phyloP scores from a whole-genome alignment of 2,888 invertebrate species.

The Macropis europaea region DNA sequence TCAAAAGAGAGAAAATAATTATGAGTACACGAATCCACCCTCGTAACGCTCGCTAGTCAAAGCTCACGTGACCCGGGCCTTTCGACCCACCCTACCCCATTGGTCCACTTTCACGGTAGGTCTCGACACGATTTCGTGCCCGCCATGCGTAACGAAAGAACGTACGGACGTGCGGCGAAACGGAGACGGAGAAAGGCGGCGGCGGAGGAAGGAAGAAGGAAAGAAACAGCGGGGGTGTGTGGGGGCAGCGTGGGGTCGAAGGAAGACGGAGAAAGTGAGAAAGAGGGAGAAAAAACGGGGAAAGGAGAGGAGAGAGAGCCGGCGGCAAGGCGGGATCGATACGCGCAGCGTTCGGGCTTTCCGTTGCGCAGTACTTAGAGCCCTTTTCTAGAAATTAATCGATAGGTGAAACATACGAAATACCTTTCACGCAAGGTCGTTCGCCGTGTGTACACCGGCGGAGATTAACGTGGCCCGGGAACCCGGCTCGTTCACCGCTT shows the following conservation, averaged over 20 bases:
- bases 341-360: constrained; percentile 54
- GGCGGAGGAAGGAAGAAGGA: constrained; percentile 13
- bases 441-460: too few species aligned
- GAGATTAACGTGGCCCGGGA: neutral
- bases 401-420: constrained; percentile 43
- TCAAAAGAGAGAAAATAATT: constrained; percentile 63
- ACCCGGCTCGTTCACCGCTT: neutral
- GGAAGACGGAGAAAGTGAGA: neutral
- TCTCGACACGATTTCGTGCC: constrained; percentile 65
- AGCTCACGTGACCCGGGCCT: constrained; percentile 62
- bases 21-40: constrained; percentile 58
- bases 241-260: too few species aligned
- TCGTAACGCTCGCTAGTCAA: constrained; percentile 65
- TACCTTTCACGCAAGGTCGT: constrained; percentile 7
- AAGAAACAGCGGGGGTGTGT: neutral
- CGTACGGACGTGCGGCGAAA: constrained; percentile 12
- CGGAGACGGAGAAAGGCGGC: neutral
- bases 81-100: constrained; percentile 57
- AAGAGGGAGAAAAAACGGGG: constrained; percentile 31
- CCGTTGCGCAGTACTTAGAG: constrained; percentile 59
- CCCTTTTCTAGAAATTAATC: constrained; percentile 57
- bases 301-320: constrained; percentile 43
- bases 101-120: constrained; percentile 65
- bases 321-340: constrained; percentile 56
- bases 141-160: constrained; percentile 61